These are phyloP conservation scores for Microtus ochrogaster DNA, from an alignment of 2,113 vertebrate genomes.

Conservation along the genomic window DNA sequence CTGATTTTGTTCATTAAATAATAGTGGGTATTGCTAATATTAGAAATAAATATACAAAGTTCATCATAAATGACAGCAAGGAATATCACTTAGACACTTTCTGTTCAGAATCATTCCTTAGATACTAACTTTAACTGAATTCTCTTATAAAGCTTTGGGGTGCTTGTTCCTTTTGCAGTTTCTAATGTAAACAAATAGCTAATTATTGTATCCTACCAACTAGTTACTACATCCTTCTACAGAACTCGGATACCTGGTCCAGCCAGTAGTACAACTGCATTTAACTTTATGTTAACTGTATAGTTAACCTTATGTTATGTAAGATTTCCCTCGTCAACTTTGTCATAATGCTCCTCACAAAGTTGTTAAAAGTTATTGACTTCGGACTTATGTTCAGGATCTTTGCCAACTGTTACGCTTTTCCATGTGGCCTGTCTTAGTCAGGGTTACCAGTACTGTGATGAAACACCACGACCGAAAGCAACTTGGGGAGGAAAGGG, in stretches of 20 bases:
- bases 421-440: not conserved
- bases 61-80: not conserved
- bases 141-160: not conserved
- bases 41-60: not conserved
- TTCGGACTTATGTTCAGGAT: not conserved
- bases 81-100: not conserved
- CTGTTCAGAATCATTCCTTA: not conserved
- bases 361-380: not conserved
- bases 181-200: not conserved
- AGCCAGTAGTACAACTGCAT: not conserved
- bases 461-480: not conserved
- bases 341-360: not conserved
- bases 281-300: not conserved
- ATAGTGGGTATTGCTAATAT: no score
- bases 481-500: not conserved
- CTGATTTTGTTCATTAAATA: not conserved
- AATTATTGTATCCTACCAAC: no score
- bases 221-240: not conserved
- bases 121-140: not conserved
- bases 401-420: not conserved
- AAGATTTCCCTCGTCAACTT: not conserved
- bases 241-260: not conserved
- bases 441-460: not conserved
- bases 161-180: not conserved
- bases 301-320: not conserved